Base-by-base conservation (phyloP, 2,888 invertebrate species). In the Apotomis betuletana region DNA sequence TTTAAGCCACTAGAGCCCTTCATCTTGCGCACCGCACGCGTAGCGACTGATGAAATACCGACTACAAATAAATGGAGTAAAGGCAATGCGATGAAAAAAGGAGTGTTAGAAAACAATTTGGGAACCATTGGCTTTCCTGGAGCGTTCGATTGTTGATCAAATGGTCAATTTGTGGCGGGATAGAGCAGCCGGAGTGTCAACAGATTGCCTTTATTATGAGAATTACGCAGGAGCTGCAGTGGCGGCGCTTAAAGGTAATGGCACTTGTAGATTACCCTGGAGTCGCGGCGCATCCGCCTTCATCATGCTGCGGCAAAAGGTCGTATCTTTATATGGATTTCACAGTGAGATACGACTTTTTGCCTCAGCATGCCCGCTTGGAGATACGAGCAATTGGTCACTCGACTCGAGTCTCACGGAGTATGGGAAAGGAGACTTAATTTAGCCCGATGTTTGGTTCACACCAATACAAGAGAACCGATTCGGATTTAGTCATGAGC, bases 231-330 rank as follows among this genome's bases (percentile, higher is more conserved):
- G 77, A 76, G 75, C 69, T 86, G 80, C 79, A 76, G 77, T 76
- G 77, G 75, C 78, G 81, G 79, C 82, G 82, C 83, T 82, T 80
- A 80, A 80, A 82, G 82, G 83, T 86, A 88, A 88, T 89, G 81
- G 84, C 83, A 76, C 78, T 80, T 77, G 81, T 79, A 87, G 85
- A 90, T 89, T 88, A 88, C 86, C 82, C 85, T 85, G 82, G 81
- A 82, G 82, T 83, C 81, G 81, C 82, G 79, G 76, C 77, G 80
- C 87, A 87, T 89, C 88, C 88, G 89, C 84, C 82, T 27, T 27
- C 27, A 27, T 2, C 27, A 2, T 27, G 27, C 27, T 27, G 27
- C 27, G 27, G 15, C 2, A 27, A 27, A 27, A 27, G 27, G 27
- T 15, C 15, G 15, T 27, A 27, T 27, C 27, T 27, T 27, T 27